Conservation (phyloP, 2,888 invertebrate genomes). For the Chirona hameri region DNA sequence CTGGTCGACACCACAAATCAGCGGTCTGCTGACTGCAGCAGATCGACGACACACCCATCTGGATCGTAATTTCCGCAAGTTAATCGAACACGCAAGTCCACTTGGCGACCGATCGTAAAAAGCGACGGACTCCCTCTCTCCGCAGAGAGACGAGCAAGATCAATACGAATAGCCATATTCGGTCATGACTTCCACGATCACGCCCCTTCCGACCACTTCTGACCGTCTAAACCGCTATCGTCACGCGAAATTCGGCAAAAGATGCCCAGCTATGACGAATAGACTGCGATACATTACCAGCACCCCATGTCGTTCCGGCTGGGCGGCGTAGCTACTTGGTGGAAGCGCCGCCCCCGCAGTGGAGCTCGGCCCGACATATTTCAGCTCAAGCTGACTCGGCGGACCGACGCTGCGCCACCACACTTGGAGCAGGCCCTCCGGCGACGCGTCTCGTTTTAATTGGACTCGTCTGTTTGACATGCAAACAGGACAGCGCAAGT, state of each 20-base stretch:
- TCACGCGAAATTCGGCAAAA: too few species aligned
- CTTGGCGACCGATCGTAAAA: neutral
- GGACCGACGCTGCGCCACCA: neutral
- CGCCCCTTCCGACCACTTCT: too few species aligned
- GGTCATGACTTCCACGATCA: neutral
- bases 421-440: too few species aligned
- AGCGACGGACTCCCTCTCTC: neutral
- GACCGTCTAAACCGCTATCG: neutral
- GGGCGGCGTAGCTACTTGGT: too few species aligned
- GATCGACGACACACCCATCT: neutral
- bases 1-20: too few species aligned
- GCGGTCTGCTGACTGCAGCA: too few species aligned
- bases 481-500: neutral
- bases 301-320: too few species aligned
- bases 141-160: neutral
- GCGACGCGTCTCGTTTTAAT: neutral
- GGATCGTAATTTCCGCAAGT: neutral
- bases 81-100: conserved; percentile 8
- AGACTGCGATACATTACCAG: too few species aligned
- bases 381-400: neutral
- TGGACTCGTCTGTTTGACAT: neutral
- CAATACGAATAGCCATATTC: neutral
- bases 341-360: too few species aligned
- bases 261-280: too few species aligned
- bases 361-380: neutral